These are phyloP conservation scores for Pseudomugil tenellus DNA, from an alignment of 2,797 vertebrate genomes.

Conservation along the genomic window DNA sequence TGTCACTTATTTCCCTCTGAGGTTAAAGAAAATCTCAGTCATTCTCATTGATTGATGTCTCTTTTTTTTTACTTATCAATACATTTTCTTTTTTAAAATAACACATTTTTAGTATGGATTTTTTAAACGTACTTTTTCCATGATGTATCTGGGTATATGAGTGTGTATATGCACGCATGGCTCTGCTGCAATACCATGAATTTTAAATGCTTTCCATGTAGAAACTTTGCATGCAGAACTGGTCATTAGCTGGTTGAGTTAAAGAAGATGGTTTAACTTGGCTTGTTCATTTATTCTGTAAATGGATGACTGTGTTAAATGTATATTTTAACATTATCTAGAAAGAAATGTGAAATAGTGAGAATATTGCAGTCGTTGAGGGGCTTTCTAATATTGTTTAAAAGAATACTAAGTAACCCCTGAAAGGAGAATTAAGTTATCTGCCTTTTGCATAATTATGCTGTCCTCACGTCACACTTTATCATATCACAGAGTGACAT, in stretches of 20 bases:
- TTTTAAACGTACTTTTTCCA: constrained; percentile 2
- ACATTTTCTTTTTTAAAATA: constrained; percentile 2
- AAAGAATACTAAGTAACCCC: neutral
- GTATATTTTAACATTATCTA: neutral
- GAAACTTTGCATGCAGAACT: neutral
- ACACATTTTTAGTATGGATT: neutral
- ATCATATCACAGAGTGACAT: constrained; percentile 1
- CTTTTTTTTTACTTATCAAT: neutral
- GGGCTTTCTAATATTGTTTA: neutral
- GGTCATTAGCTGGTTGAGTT: neutral
- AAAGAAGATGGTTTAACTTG: neutral
- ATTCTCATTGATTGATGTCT: too few relatives aligned
- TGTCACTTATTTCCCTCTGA: neutral
- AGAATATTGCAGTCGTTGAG: neutral
- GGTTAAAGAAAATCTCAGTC: neutral
- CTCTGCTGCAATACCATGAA: neutral
- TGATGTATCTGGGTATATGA: neutral
- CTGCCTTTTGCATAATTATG: constrained; percentile 4
- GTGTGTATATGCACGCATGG: neutral
- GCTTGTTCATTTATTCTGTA: neutral
- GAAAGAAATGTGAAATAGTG: neutral
- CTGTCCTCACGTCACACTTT: constrained; percentile 1
- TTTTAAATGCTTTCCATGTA: neutral
- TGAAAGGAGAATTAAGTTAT: neutral
- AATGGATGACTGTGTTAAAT: neutral